These are phyloP conservation scores for Idris sp. DNA, from an alignment of 1,140 invertebrate genomes.

Conservation along the genomic window DNA sequence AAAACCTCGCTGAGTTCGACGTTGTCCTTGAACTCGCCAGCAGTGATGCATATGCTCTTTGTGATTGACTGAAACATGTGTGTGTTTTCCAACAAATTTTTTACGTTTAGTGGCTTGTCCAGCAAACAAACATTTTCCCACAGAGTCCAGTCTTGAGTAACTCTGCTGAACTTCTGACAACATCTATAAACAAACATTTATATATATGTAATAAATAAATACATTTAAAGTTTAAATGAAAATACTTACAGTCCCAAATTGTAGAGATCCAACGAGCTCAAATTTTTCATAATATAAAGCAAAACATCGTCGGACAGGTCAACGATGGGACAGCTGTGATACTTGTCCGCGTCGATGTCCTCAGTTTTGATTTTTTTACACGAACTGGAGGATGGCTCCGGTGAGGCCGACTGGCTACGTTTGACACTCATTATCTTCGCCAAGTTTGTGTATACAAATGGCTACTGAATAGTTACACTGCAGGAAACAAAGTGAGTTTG, in stretches of 20 bases:
- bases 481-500: too few species aligned
- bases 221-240: too few species aligned
- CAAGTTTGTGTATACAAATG: too few species aligned
- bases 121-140: conserved; percentile 49
- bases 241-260: conserved; percentile 45
- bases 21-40: conserved; percentile 20
- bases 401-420: conserved; percentile 32
- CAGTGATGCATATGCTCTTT: conserved; percentile 35
- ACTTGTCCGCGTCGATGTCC: neutral
- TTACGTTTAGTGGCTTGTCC: conserved; percentile 8
- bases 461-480: too few species aligned
- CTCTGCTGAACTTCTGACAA: conserved; percentile 28
- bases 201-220: conserved; percentile 9
- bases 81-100: conserved; percentile 17
- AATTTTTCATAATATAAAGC: conserved; percentile 45
- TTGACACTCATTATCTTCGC: conserved; percentile 49
- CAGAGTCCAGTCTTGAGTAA: conserved; percentile 46
- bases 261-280: conserved; percentile 26
- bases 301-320: conserved; percentile 49
- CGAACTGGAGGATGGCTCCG: conserved; percentile 35
- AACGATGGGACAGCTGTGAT: conserved; percentile 12
- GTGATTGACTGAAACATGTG: conserved; percentile 39
- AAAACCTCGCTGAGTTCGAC: conserved; percentile 27
- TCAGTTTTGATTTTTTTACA: conserved; percentile 13
- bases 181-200: conserved; percentile 13